Conservation (phyloP, 2,888 invertebrate genomes). For the Caenorhabditis macrosperma region DNA sequence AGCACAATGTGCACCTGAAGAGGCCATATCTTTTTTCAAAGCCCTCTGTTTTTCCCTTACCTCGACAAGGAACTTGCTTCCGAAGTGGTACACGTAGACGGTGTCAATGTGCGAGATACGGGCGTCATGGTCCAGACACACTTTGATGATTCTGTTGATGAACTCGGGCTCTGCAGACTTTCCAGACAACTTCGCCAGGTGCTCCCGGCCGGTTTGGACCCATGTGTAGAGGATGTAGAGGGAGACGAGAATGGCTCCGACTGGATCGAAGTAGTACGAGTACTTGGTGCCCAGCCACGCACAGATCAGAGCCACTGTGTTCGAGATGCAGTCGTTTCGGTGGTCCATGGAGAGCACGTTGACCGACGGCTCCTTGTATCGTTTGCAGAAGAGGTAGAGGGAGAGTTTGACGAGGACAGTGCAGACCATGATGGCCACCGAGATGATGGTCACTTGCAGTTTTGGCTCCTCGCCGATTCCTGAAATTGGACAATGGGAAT, state of each 20-base stretch:
- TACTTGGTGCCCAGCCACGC: conserved; percentile 75
- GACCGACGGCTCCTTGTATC: conserved; percentile 77
- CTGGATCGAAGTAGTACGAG: conserved; percentile 81
- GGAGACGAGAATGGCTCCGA: conserved; percentile 82
- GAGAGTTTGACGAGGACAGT: conserved; percentile 74
- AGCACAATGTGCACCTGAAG: conserved; percentile 81
- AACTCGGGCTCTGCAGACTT: conserved; percentile 77
- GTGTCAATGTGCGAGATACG: conserved; percentile 81
- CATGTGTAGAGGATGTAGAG: conserved; percentile 82
- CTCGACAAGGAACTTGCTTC: conserved; percentile 81
- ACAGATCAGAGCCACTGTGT: conserved; percentile 81
- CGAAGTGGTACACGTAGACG: conserved; percentile 83
- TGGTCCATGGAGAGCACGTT: conserved; percentile 82
- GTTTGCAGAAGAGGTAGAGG: conserved; percentile 72
- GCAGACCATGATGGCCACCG: conserved; percentile 75
- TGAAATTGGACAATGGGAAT: background rate
- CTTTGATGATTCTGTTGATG: conserved; percentile 80
- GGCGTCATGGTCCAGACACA: conserved; percentile 77
- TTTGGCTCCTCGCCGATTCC: conserved; percentile 53
- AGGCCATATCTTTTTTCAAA: too few species aligned
- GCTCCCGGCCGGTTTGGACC: conserved; percentile 81
- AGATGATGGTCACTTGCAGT: conserved; percentile 72
- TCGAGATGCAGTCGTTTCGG: conserved; percentile 82
- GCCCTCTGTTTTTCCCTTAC: conserved; percentile 53
- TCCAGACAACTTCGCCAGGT: conserved; percentile 74